phyloP scores from a whole-genome alignment of 2,113 vertebrate genomes.

The Percopsis transmontana region DNA sequence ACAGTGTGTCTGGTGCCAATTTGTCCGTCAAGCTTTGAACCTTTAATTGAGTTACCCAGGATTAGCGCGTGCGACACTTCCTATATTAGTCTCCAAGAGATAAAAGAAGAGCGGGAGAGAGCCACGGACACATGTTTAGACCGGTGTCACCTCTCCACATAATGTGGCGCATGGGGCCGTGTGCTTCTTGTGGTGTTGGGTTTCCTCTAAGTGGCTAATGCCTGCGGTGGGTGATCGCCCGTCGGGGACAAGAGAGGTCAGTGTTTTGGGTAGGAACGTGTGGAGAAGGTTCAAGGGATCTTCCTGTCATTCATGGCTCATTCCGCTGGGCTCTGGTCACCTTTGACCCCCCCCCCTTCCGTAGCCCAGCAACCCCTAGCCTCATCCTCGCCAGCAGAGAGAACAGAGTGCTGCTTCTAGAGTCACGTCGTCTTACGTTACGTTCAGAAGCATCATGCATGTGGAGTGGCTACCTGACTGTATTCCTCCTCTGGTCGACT shows the following conservation, averaged over 20 bases:
- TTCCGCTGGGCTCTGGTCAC: constrained; percentile 63
- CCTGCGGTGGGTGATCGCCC: constrained; percentile 71
- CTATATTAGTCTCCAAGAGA: constrained; percentile 41
- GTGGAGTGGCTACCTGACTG: too few species aligned
- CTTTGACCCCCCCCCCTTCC: constrained; percentile 47
- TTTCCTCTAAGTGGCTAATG: constrained; percentile 83
- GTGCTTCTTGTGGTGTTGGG: constrained; percentile 73
- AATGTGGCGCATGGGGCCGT: constrained; percentile 68
- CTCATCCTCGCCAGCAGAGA: neutral
- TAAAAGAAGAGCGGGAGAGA: constrained; percentile 46
- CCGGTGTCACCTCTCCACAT: constrained; percentile 69
- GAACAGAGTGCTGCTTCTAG: neutral
- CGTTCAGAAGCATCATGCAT: too few species aligned
- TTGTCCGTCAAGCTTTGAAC: constrained; percentile 60
- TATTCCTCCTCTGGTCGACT: too few species aligned
- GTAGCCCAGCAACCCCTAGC: constrained; percentile 27
- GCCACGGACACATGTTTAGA: constrained; percentile 56
- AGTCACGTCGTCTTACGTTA: neutral
- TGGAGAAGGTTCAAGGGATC: constrained; percentile 71
- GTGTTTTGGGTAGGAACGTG: constrained; percentile 72
- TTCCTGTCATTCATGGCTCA: constrained; percentile 76
- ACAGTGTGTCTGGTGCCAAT: constrained; percentile 49
- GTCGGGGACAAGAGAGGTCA: constrained; percentile 73
- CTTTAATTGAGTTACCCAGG: constrained; percentile 60
- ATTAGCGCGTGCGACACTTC: constrained; percentile 51